These are phyloP conservation scores for Rhizomys pruinosus DNA, from an alignment of 2,113 vertebrate genomes.

Conservation along the genomic window DNA sequence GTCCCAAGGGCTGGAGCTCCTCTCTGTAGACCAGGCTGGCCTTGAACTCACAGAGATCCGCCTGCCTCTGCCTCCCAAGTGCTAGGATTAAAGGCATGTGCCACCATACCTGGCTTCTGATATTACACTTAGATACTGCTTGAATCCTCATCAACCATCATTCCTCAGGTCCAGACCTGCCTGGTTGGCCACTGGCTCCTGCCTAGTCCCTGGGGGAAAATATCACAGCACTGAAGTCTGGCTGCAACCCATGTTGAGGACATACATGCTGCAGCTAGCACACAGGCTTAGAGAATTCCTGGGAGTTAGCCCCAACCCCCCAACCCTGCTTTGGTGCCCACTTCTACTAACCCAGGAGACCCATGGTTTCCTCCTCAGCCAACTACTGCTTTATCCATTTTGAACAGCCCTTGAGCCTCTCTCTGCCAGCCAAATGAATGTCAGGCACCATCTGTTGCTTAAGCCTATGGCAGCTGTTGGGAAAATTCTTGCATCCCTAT, in stretches of 20 bases:
- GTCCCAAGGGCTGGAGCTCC: too few relatives aligned
- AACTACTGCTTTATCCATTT: not conserved
- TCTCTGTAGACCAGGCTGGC: too few relatives aligned
- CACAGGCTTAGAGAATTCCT: not conserved
- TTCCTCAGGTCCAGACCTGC: not conserved
- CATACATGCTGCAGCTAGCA: not conserved
- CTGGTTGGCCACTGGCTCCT: not conserved
- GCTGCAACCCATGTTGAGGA: not conserved
- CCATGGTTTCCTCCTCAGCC: not conserved
- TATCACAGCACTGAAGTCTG: not conserved
- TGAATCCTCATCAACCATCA: not conserved
- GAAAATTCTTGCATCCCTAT: conserved; percentile 51
- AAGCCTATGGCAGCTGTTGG: conserved; percentile 63
- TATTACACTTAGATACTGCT: not conserved
- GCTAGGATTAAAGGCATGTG: too few relatives aligned
- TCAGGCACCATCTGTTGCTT: conserved; percentile 73
- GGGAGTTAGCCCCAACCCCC: not conserved
- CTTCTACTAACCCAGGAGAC: not conserved
- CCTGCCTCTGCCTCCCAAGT: too few relatives aligned
- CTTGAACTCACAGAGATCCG: too few relatives aligned
- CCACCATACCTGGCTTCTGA: too few relatives aligned
- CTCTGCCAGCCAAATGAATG: conserved; percentile 42
- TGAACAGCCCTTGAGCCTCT: not conserved
- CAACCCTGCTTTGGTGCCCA: not conserved
- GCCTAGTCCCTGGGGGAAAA: not conserved